A percentile compares a stretch with the other conserved stretches of the same genome.
These are phyloP conservation scores for Drosophila aff. DNA, from an alignment of 1,140 invertebrate genomes.

Conservation along the genomic window DNA sequence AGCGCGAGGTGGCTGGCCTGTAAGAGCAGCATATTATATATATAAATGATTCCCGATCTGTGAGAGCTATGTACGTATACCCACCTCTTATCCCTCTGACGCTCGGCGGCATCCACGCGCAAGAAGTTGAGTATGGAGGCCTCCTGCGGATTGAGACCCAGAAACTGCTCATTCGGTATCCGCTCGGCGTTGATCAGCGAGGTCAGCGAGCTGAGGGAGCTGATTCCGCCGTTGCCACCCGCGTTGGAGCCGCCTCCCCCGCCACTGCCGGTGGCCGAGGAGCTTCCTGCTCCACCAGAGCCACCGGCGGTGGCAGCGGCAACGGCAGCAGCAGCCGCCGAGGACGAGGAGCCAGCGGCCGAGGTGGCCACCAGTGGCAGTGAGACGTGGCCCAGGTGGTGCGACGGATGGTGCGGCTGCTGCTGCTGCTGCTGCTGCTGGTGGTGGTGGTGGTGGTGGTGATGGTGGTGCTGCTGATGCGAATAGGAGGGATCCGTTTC, in stretches of 20 bases:
- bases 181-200: conserved; percentile 84
- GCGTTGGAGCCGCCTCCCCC: conserved; percentile 1
- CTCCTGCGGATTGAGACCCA: conserved; percentile 86
- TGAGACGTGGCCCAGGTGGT: conserved; percentile 55
- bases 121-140: conserved; percentile 88
- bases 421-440: conserved; percentile 54
- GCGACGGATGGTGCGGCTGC: conserved; percentile 49
- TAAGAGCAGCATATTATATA: not conserved
- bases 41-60: not conserved
- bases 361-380: conserved; percentile 51
- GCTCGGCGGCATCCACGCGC: conserved; percentile 87
- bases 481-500: conserved; percentile 85
- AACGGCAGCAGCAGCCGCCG: conserved; percentile 48
- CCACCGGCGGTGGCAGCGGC: conserved; percentile 39
- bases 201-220: conserved; percentile 80
- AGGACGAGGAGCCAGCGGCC: conserved; percentile 48
- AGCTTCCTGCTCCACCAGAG: conserved; percentile 12
- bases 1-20: conserved; percentile 86
- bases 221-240: conserved; percentile 52
- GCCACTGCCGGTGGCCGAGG: conserved; percentile 21
- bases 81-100: conserved; percentile 87
- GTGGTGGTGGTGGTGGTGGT: conserved; percentile 62
- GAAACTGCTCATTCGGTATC: conserved; percentile 83
- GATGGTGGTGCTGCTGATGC: conserved; percentile 72
- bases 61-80: not conserved